Evolutionary conservation across 2,113 vertebrate genomes (phyloP), one percentile per base, ranked within the genome.

Genomic region (Cavia porcellus): DNA sequence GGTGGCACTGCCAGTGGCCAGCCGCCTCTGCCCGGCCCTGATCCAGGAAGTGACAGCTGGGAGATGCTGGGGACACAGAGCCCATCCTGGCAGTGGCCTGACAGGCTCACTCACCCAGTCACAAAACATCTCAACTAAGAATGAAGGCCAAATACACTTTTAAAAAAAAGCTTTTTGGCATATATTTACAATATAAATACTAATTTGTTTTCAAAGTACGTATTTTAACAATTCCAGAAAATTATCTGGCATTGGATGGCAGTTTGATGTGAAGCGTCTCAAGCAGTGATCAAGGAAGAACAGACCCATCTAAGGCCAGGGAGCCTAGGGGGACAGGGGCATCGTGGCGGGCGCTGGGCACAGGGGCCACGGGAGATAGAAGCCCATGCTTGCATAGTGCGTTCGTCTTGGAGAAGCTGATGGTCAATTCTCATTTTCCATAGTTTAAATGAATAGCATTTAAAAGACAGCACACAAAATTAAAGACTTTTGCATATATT

Each of bases 401-500:
- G 35, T 98, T 96, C 98, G 98, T 98, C 97, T 97, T 93, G 98
- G 94, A 98, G 98, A 98, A 98, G 98, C 97, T 98, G 98, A 97
- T 93, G 97, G 96, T 96, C 97, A 98, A 97, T 98, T 98, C 97
- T 98, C 97, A 97, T 98, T 98, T 98, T 98, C 97, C 98, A 98
- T 98, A 98, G 98, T 97, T 98, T 98, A 98, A 98, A 98, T 97
- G 98, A 98, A 98, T 95, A 98, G 98, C 97, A 98, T 98, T 98
- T 98, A 98, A 98, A 98, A 98, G 97, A 98, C 98, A 97, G 98
- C 98, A 99, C 98, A 98, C 98, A 98, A 98, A 99, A 98, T 98
- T 98, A 99, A 99, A 99, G 98, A 99, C 97, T 99, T 99, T 99
- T 99, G 99, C 99, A 99, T 99, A 99, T 99, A 99, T 99, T 99